Evolutionary conservation across 2,888 invertebrate species (phyloP).

Genomic region (Pyrocoelia pectoralis): DNA sequence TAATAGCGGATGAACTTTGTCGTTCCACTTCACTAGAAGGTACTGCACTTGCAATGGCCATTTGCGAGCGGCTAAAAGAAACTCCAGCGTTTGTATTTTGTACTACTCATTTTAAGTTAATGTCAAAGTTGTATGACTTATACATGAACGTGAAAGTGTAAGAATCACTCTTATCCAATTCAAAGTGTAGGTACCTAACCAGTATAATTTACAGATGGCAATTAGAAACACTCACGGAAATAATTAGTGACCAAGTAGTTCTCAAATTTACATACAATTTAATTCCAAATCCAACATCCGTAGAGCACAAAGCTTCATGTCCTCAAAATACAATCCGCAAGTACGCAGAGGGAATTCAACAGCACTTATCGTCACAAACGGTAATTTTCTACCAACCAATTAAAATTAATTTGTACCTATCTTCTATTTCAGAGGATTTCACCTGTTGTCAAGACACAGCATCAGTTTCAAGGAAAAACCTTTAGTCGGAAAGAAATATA

Average conservation of each 20-base stretch:
- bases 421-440: too few relatives aligned
- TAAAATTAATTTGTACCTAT: too few relatives aligned
- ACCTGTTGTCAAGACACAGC: too few relatives aligned
- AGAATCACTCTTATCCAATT: too few relatives aligned
- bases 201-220: constrained; percentile 57
- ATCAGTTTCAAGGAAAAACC: too few relatives aligned
- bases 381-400: too few relatives aligned
- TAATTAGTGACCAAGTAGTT: constrained; percentile 51
- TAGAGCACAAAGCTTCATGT: constrained; percentile 67
- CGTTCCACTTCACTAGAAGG: constrained; percentile 85
- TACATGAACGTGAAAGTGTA: constrained; percentile 81
- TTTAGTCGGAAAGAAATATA: too few relatives aligned
- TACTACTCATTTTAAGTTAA: constrained; percentile 74
- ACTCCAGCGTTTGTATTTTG: constrained; percentile 72
- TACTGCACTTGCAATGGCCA: constrained; percentile 79
- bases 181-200: too few relatives aligned
- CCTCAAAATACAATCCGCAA: constrained; percentile 66
- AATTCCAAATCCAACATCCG: constrained; percentile 65
- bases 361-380: neutral
- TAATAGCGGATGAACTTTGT: constrained; percentile 91
- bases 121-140: constrained; percentile 71
- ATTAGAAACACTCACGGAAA: constrained; percentile 57
- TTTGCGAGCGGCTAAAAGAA: constrained; percentile 75
- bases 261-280: constrained; percentile 72
- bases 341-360: constrained; percentile 59